Base-by-base conservation (phyloP, 2,113 vertebrate species). In the Coturnix japonica region DNA sequence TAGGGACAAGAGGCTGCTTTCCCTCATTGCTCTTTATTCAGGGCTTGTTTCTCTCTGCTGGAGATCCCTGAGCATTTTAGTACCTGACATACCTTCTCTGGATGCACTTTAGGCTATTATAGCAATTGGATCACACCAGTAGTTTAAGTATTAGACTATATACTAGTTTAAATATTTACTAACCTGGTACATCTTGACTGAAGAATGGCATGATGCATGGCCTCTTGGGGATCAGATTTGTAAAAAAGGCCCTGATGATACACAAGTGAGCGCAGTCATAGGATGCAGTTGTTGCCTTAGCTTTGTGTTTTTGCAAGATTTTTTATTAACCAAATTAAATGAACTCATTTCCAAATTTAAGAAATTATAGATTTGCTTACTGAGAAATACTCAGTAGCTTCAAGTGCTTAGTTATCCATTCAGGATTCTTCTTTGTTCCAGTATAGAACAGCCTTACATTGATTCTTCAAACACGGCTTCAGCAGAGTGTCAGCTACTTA, bases 271-370 rank as follows among this genome's bases (percentile, higher is more conserved):
- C 23, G 28, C 69, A 4, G 16, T 65, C 1, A 6, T 17, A 8
- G 51, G 30, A 76, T 16, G 16, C 4, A 6, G 7, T 0, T 0
- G 1, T 3, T 70, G 56, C 33, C 25, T 7, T 54, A 7, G 16
- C 73, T 49, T 47, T 25, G 11, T 69, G 66, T 17, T 18, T 33
- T 49, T 51, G 6, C 19, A 49, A 51, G 57, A 53, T 73, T 91
- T 59, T 28, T 57, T 56, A 13, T 64, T 41, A 63, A 20, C 14
- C 4, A 22, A 75, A 73, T 59, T 59, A 63, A 75, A 47, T 51
- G 6, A 89, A 20, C 5, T 69, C 23, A 47, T 63, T 81, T 25
- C 21, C 46, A 51, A 53, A 26, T 69, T 15, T 53, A 65, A 78
- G 71, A 69, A 69, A 60, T 65, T 18, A 35, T 2, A 5, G n/a